phyloP scores from a whole-genome alignment of 2,113 vertebrate genomes.

The Promerops cafer region DNA sequence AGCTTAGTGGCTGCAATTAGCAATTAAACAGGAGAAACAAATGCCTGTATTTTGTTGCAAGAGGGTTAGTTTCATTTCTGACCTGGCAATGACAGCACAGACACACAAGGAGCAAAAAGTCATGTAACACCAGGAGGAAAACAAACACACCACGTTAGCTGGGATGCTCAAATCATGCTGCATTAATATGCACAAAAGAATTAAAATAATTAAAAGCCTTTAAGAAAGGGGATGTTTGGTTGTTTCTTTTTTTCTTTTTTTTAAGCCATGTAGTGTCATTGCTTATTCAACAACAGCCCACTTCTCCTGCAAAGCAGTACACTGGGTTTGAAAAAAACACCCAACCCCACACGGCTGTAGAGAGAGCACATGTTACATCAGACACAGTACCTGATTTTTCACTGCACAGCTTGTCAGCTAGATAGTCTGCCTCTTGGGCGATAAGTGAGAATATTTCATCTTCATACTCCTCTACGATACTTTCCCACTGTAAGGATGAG shows the following conservation, averaged over 20 bases:
- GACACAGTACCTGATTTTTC: constrained; percentile 85
- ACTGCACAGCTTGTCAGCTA: constrained; percentile 82
- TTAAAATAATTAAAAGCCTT: neutral
- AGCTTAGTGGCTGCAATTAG: neutral
- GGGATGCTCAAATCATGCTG: neutral
- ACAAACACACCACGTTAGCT: neutral
- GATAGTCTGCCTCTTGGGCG: constrained; percentile 69
- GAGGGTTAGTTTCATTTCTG: neutral
- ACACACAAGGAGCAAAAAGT: neutral
- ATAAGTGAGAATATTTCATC: constrained; percentile 84
- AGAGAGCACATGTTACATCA: constrained; percentile 65
- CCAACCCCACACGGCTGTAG: constrained; percentile 49
- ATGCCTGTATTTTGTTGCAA: neutral
- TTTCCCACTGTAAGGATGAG: constrained; percentile 76
- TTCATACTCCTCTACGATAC: constrained; percentile 82
- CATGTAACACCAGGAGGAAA: neutral
- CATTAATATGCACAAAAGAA: neutral
- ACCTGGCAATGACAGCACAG: neutral
- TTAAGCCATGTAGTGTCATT: neutral
- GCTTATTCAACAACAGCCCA: constrained; percentile 13
- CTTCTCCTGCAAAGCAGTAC: constrained; percentile 30
- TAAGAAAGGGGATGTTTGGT: neutral
- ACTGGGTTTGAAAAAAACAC: constrained; percentile 10
- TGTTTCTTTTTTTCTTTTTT: neutral
- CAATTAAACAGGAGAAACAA: neutral